These are phyloP conservation scores for Brachionichthys hirsutus DNA, from an alignment of 2,113 vertebrate genomes.

Conservation along the genomic window DNA sequence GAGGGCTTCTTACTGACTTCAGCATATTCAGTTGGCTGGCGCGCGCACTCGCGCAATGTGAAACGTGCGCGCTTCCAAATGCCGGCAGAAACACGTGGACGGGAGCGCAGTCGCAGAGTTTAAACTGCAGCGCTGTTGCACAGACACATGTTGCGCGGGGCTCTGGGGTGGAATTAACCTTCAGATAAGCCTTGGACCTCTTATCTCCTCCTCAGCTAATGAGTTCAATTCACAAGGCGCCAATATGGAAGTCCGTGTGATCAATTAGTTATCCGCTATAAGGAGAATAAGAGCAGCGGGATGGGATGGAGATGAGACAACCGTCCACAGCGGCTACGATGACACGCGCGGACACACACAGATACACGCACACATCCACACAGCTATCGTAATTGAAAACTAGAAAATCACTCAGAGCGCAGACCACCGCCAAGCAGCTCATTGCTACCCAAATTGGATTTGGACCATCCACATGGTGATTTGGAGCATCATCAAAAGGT, in stretches of 20 bases:
- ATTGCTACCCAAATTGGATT: too few species aligned
- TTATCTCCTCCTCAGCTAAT: constrained; percentile 51
- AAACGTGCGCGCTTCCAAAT: neutral
- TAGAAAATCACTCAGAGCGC: too few species aligned
- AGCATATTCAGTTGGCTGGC: constrained; percentile 53
- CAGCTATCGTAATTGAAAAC: constrained; percentile 14
- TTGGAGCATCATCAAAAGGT: too few species aligned
- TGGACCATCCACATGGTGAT: too few species aligned
- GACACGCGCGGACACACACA: constrained; percentile 1
- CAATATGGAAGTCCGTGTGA: constrained; percentile 44
- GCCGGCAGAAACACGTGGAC: constrained; percentile 13
- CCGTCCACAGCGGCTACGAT: constrained; percentile 15
- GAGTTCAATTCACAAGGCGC: constrained; percentile 40
- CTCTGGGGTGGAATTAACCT: constrained; percentile 49
- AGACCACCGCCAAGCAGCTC: too few species aligned
- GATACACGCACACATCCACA: constrained; percentile 20
- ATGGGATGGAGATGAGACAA: constrained; percentile 26
- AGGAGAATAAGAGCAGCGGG: constrained; percentile 24
- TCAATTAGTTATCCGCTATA: constrained; percentile 36
- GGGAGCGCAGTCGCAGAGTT: constrained; percentile 39
- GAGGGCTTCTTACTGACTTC: constrained; percentile 72
- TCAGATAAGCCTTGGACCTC: constrained; percentile 41
- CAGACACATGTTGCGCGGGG: constrained; percentile 52
- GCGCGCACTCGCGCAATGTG: constrained; percentile 12
- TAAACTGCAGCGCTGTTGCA: constrained; percentile 30